Evolutionary conservation across 2,888 invertebrate genomes (phyloP).

Genomic region (Lithophane ornitopus): DNA sequence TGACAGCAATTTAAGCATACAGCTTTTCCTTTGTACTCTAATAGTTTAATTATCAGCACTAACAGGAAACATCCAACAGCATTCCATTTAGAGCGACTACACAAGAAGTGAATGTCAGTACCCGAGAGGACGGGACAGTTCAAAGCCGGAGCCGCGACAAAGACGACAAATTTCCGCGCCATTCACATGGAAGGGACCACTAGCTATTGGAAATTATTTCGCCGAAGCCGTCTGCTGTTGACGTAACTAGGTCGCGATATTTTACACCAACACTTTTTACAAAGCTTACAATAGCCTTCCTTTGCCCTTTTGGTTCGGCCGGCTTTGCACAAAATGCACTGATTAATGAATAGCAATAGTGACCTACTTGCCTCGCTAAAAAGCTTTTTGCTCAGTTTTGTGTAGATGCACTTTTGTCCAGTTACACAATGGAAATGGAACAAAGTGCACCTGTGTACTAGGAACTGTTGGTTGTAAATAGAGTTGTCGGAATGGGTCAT

Average conservation of each 20-base stretch:
- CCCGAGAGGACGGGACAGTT: slow-evolving; percentile 67
- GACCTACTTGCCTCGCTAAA: slow-evolving; percentile 41
- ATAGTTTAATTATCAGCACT: slow-evolving; percentile 35
- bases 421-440: slow-evolving; percentile 32
- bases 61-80: slow-evolving; percentile 11
- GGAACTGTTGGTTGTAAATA: slow-evolving; percentile 40
- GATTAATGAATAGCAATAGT: slow-evolving; percentile 53
- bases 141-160: slow-evolving; percentile 75
- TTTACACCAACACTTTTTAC: slow-evolving; percentile 76
- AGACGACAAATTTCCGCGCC: slow-evolving; percentile 81
- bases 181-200: slow-evolving; percentile 77
- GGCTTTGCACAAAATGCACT: slow-evolving; percentile 48
- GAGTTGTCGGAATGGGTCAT: slow-evolving; percentile 1
- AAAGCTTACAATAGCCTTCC: slow-evolving; percentile 53
- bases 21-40: neutral
- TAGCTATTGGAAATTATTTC: slow-evolving; percentile 84
- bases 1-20: neutral
- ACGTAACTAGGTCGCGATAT: slow-evolving; percentile 85
- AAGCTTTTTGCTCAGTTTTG: slow-evolving; percentile 36
- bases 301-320: slow-evolving; percentile 64
- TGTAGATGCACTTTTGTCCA: slow-evolving; percentile 52
- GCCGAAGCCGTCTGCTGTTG: slow-evolving; percentile 76
- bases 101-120: slow-evolving; percentile 70
- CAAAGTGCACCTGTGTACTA: slow-evolving; percentile 40
- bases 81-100: slow-evolving; percentile 36